A percentile compares a stretch with the other conserved stretches of the same genome.
phyloP scores from a whole-genome alignment of 2,113 vertebrate genomes.

The Turnix velox region DNA sequence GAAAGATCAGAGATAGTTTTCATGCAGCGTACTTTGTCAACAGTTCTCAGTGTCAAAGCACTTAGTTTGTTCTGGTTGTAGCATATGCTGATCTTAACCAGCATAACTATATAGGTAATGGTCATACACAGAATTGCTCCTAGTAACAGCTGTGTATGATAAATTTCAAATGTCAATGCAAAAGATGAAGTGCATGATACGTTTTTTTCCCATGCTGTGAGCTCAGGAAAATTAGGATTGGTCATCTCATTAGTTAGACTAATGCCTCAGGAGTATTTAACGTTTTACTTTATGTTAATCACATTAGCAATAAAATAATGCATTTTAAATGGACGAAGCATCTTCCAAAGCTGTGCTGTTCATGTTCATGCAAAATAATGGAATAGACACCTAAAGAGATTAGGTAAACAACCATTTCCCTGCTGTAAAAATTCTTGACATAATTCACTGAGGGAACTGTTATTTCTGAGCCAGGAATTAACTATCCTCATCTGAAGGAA shows the following conservation, averaged over 20 bases:
- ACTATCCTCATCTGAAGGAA: constrained; percentile 30
- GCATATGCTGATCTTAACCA: neutral
- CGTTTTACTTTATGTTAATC: constrained; percentile 45
- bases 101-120: neutral
- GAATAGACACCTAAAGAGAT: constrained; percentile 24
- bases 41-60: neutral
- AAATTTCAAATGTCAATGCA: neutral
- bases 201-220: neutral
- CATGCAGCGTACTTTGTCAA: neutral
- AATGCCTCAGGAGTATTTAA: neutral
- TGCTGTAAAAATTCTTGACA: constrained; percentile 21
- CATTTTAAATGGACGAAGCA: neutral
- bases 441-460: constrained; percentile 30
- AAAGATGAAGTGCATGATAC: neutral
- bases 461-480: constrained; percentile 44
- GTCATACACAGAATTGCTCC: neutral
- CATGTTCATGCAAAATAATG: constrained; percentile 43
- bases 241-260: neutral
- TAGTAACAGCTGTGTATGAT: neutral
- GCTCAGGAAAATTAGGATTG: neutral
- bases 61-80: neutral
- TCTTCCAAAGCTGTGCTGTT: constrained; percentile 17
- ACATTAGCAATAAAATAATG: constrained; percentile 5
- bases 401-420: constrained; percentile 42
- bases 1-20: neutral